Evolutionary conservation across 2,888 invertebrate genomes (phyloP), one percentile per base, ranked within the genome.

Genomic region (Phyto melanocephala): DNA sequence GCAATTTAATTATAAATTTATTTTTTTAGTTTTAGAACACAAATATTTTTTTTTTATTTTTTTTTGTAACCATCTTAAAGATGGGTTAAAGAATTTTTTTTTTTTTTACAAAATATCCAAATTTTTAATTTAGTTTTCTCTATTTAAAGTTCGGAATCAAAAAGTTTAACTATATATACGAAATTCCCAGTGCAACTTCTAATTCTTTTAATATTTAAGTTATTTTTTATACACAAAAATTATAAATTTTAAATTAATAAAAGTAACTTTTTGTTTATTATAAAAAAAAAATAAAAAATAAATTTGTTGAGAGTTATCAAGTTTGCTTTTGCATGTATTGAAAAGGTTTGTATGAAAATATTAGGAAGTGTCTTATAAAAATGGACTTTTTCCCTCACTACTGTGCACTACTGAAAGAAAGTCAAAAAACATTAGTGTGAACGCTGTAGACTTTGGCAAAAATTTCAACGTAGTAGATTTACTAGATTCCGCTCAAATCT

Each of bases 1-100:
- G 90, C 90, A 90, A 90, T 90, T 87, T 85, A 87, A 88, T 85
- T 83, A 83, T 79, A 78, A 83, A 87, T 86, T 87, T 86, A 85
- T 86, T 17, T 88, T 86, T 85, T 83, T n/a, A n/a, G n/a, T n/a
- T n/a, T n/a, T n/a, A n/a, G n/a, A n/a, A n/a, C n/a, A n/a, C n/a
- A n/a, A n/a, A n/a, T n/a, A n/a, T 86, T 86, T 86, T 85, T 83
- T 87, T 87, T 86, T 40, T 80, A 67, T 35, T 62, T 72, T 52
- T 0, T 33, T 50, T 62, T 68, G 11, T 10, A 56, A 71, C 6
- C 83, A 79, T 87, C 87, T 87, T 45, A 83, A 87, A 87, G 87
- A 87, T 83, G 84, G 50, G 54, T 58, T 42, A n/a, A 70, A 70
- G 28, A 35, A 22, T 60, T 70, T 17, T 75, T 80, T 75, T 65